Evolutionary conservation across 2,797 vertebrate genomes (phyloP).

Genomic region (Mus minutoides): DNA sequence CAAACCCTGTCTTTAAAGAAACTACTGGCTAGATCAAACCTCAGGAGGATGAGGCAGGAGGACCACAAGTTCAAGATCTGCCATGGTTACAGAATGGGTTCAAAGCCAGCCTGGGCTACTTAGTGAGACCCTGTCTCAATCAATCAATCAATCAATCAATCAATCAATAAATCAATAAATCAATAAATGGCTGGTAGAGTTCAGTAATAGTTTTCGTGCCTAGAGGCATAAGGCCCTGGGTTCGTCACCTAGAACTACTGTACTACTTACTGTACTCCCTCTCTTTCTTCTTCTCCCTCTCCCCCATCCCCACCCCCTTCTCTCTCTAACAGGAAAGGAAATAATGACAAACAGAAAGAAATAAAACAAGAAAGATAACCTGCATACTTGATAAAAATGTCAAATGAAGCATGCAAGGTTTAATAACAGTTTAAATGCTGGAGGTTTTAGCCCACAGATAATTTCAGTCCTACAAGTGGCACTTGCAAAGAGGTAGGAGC

Average conservation of each 20-base stretch:
- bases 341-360: background rate
- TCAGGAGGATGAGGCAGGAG: background rate
- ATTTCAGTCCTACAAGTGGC: background rate
- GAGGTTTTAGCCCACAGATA: background rate
- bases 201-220: background rate
- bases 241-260: background rate
- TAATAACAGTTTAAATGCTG: background rate
- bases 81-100: background rate
- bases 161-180: too few species aligned
- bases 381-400: background rate
- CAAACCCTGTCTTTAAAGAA: slow-evolving; percentile 13
- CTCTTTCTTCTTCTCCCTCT: background rate
- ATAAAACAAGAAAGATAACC: background rate
- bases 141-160: background rate
- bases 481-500: background rate
- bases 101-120: background rate
- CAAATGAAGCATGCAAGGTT: slow-evolving; percentile 20
- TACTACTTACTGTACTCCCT: too few species aligned
- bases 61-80: background rate
- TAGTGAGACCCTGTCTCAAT: background rate
- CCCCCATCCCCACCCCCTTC: too few species aligned
- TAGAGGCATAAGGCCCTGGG: too few species aligned
- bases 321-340: background rate
- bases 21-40: background rate
- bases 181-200: background rate